phyloP scores from a whole-genome alignment of 2,797 vertebrate species.

The Huso huso region DNA sequence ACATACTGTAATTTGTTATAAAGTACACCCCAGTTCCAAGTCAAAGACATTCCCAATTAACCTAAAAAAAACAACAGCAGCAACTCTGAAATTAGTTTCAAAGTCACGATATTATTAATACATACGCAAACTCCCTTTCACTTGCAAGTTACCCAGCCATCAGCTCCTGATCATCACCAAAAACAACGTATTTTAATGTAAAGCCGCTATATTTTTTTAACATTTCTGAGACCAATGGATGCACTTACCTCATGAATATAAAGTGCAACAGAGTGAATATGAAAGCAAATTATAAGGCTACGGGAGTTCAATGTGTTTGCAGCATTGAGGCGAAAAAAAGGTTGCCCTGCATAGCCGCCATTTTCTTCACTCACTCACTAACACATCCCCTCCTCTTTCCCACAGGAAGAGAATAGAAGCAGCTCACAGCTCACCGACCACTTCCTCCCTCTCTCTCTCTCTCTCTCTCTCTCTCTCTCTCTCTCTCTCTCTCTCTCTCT shows the following conservation, averaged over 20 bases:
- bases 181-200: too few relatives aligned
- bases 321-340: slow-evolving; percentile 75
- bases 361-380: slow-evolving; percentile 60
- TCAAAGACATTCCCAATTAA: too few relatives aligned
- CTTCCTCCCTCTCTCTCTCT: slow-evolving; percentile 30
- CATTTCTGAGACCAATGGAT: not conserved
- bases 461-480: not conserved
- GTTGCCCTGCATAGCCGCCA: slow-evolving; percentile 82
- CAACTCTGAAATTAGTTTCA: too few relatives aligned
- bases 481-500: not conserved
- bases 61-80: too few relatives aligned
- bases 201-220: not conserved
- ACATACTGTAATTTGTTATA: too few relatives aligned
- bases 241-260: slow-evolving; percentile 62
- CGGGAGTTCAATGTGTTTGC: slow-evolving; percentile 66
- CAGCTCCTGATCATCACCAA: too few relatives aligned
- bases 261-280: slow-evolving; percentile 70
- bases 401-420: slow-evolving; percentile 39
- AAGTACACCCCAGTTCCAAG: too few relatives aligned
- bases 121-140: too few relatives aligned
- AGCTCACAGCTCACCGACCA: slow-evolving; percentile 43
- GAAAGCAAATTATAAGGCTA: slow-evolving; percentile 63
- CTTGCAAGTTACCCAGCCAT: too few relatives aligned
- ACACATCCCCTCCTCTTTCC: slow-evolving; percentile 24
- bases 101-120: too few relatives aligned